These are phyloP conservation scores for Tenualosa ilisha DNA, from an alignment of 2,797 vertebrate genomes.

Conservation along the genomic window DNA sequence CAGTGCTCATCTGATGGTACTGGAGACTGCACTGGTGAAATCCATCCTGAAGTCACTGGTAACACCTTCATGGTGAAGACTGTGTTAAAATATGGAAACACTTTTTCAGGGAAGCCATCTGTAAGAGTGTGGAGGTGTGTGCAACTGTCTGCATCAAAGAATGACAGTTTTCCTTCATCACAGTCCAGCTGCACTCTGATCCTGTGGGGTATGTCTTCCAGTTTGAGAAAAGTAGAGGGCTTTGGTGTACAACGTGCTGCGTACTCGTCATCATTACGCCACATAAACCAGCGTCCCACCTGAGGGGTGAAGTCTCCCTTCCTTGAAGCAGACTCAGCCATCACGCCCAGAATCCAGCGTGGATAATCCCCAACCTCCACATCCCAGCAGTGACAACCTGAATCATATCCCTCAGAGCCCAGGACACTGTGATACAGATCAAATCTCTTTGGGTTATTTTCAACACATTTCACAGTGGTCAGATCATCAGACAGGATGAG, in stretches of 20 bases:
- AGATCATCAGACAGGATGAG: conserved; percentile 4
- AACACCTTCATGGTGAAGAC: not conserved
- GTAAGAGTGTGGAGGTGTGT: not conserved
- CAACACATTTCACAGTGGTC: not conserved
- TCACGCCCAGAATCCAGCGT: not conserved
- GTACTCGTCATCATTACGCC: not conserved
- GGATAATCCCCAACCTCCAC: not conserved
- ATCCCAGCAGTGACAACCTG: not conserved
- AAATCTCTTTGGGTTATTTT: not conserved
- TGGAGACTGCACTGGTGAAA: not conserved
- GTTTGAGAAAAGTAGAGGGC: not conserved
- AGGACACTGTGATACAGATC: not conserved
- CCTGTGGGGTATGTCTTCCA: not conserved
- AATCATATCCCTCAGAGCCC: not conserved
- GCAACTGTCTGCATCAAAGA: not conserved
- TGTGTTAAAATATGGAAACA: not conserved
- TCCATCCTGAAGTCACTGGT: not conserved
- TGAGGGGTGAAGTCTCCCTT: not conserved
- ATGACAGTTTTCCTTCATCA: not conserved
- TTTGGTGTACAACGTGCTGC: not conserved
- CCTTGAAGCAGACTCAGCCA: not conserved
- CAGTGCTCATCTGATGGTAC: no score
- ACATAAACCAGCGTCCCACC: not conserved
- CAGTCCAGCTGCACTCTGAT: conserved; percentile 22
- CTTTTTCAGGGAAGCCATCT: not conserved